Evolutionary conservation across 2,797 vertebrate species (phyloP), one percentile per base, ranked within the genome.

Genomic region (Acrossocheilus fasciatus): DNA sequence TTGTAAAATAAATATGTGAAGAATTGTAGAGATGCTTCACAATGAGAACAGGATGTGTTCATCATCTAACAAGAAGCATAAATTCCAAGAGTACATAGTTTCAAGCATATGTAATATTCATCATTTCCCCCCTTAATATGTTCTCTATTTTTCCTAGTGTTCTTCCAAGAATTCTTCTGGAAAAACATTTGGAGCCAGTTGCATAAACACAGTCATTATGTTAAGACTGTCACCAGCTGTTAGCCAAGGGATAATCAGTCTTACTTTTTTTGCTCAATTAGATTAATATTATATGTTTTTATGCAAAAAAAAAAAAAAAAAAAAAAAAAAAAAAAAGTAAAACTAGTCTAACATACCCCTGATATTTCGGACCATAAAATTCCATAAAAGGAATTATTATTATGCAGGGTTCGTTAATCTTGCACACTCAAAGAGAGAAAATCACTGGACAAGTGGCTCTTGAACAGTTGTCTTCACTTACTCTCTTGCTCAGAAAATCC

Each of bases 31-130:
- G 34, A 72, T 52, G 18, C 47, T 75, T 75, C 69, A 43, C 17
- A 86, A 75, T 75, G 47, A 54, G 18, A 83, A 64, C 54, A 23
- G 10, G 57, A 36, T 74, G 18, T 82, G 52, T 43, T 72, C 57
- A 74, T 82, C n/a, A 8, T 45, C 17, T 43, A 45, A 73, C 9
- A 57, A 26, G 36, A 14, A 43, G n/a, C 52, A 34, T 83, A 73
- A 11, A 74, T 62, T 18, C 23, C 26, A 62, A 74, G 5, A 59
- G n/a, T 43, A 26, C 15, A 59, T 43, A 20, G 69, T 59, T 52
- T 26, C 34, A 57, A 18, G 15, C 23, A 20, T 72, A 39, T 83
- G 39, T 62, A 45, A 83, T 62, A 43, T 59, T 45, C 17, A 20
- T 74, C 6, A 26, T 52, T 80, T 52, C 23, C 36, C 3, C 4